Evolutionary conservation across 2,888 invertebrate species (phyloP), one percentile per base, ranked within the genome.

Genomic region (Rotaria sp.): DNA sequence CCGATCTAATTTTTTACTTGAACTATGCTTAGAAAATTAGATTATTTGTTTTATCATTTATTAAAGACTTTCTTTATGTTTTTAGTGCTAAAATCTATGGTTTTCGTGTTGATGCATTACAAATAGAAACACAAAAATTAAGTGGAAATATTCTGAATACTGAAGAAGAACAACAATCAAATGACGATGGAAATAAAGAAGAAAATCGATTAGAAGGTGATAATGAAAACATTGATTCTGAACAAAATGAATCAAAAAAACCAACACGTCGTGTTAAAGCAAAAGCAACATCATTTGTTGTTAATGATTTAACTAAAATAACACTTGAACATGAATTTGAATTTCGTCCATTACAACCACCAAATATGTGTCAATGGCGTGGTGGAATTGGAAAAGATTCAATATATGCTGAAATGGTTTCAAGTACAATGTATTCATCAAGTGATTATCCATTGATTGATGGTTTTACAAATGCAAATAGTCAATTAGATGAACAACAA

Each of bases 31-130:
- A n/a, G n/a, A n/a, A n/a, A n/a, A n/a, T n/a, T n/a, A n/a, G n/a
- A n/a, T n/a, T n/a, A n/a, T n/a, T n/a, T n/a, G n/a, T n/a, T n/a
- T n/a, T n/a, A n/a, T 15, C 18, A 15, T 50, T 50, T 52, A 21
- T 4, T 1, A 18, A 52, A 52, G 24, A 52, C 7, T 52, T 8
- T 24, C 0, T 52, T 52, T 24, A 7, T 24, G 3, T 52, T 7
- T 52, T 52, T 52, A 95, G 96, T 24, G 94, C 95, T 0, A 95
- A 95, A 90, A 95, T 96, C 85, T 96, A 96, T 91, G 94, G 95
- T 0, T 93, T 94, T 87, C 93, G 96, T 87, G 96, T 96, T 0
- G 96, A 96, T 91, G 94, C 94, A 59, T 93, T 96, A 24, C 94
- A 96, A 90, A 93, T 94, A 67, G 95, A 95, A 89, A 94, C 94